Conservation (phyloP, 2,113 vertebrate species). For the Connochaetes taurinus region DNA sequence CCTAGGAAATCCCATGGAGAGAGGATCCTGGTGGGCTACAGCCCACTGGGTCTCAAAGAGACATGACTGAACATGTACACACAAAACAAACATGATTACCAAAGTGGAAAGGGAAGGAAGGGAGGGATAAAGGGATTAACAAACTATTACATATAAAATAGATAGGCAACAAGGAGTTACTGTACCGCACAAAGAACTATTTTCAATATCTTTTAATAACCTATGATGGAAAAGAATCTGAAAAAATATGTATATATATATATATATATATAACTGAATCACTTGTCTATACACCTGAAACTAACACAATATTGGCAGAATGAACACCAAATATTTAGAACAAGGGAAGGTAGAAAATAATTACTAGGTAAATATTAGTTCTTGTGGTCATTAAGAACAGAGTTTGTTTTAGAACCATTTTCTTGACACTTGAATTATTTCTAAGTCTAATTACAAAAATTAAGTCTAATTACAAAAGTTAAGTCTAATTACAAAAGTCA, state of each 20-base stretch:
- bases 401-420: conserved; percentile 24
- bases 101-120: neutral
- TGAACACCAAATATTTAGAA: neutral
- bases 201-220: neutral
- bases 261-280: neutral
- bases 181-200: neutral
- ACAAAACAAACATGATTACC: neutral
- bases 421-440: neutral
- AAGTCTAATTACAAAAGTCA: neutral
- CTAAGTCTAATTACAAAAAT: neutral
- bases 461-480: neutral
- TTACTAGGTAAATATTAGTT: neutral
- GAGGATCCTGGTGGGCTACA: neutral
- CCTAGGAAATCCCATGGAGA: neutral
- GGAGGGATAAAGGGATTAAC: neutral
- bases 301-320: neutral
- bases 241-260: neutral
- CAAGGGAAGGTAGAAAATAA: neutral
- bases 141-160: neutral
- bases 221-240: neutral
- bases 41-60: neutral
- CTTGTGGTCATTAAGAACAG: neutral
- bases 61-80: neutral
- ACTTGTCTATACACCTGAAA: neutral
- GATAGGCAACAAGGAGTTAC: neutral